Percentiles rank a stretch among this genome's conserved stretches.
Conservation (phyloP, 2,113 vertebrate species). For the Hylia prasina region DNA sequence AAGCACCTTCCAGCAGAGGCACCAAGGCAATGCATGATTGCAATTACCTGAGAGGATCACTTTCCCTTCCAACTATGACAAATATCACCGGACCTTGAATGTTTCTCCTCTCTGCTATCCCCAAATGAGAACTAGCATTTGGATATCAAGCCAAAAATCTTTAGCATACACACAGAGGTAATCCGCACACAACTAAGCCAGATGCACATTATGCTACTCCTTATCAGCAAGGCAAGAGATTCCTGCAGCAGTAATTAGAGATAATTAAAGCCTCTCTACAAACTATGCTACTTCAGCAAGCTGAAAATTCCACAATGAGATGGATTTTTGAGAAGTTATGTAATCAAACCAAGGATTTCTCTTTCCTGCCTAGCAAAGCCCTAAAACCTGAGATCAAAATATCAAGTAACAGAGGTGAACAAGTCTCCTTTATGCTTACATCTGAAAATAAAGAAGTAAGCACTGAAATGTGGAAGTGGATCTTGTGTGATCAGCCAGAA, state of each 20-base stretch:
- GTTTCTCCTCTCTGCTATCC: not conserved
- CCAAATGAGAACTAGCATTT: not conserved
- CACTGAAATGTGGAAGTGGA: constrained; percentile 8
- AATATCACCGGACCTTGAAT: not conserved
- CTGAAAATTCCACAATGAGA: constrained; percentile 14
- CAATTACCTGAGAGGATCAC: not conserved
- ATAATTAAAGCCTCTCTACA: not conserved
- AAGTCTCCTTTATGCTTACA: not conserved
- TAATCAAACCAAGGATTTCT: not conserved
- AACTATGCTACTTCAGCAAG: not conserved
- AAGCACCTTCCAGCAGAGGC: not conserved
- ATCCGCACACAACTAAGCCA: not conserved
- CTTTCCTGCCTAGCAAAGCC: not conserved
- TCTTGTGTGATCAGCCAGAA: not conserved
- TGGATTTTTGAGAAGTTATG: not conserved
- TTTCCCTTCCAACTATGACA: not conserved
- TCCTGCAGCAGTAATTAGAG: constrained; percentile 22
- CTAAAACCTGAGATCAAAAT: not conserved
- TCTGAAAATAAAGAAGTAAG: not conserved
- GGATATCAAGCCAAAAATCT: constrained; percentile 14
- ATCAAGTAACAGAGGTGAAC: not conserved
- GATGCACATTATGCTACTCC: constrained; percentile 24
- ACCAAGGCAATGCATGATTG: not conserved
- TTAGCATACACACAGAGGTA: not conserved
- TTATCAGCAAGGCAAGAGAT: constrained; percentile 30